Conservation (phyloP, 2,113 vertebrate genomes). For the Saccopteryx leptura region DNA sequence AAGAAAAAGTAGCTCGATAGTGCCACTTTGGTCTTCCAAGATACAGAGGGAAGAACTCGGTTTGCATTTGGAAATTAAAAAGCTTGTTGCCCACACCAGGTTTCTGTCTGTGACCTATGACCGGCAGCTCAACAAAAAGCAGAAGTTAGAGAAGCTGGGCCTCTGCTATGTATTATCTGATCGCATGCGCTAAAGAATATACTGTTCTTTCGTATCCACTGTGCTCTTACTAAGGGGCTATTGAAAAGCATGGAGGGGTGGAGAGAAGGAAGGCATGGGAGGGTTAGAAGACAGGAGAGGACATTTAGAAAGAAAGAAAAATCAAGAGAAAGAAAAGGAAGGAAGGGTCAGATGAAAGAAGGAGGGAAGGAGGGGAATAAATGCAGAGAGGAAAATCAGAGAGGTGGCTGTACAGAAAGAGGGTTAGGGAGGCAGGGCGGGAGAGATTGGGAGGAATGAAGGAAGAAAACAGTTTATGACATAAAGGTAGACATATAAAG, state of each 20-base stretch:
- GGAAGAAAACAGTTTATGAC: background rate
- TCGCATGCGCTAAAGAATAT: background rate
- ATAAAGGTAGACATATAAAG: fast-evolving
- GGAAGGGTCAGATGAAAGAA: fast-evolving
- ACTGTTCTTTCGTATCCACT: background rate
- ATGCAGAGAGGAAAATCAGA: background rate
- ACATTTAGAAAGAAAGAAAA: too few relatives aligned
- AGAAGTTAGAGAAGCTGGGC: fast-evolving
- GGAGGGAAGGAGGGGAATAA: too few relatives aligned
- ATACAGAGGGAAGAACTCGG: background rate
- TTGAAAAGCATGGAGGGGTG: too few relatives aligned
- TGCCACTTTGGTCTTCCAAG: background rate
- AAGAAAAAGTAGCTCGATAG: background rate
- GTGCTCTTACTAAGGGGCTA: background rate
- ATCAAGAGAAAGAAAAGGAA: background rate
- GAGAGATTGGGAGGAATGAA: background rate
- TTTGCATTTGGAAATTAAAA: background rate
- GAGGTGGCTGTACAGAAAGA: background rate
- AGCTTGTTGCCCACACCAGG: background rate
- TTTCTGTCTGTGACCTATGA: background rate
- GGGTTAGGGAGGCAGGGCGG: too few relatives aligned
- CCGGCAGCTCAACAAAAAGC: background rate
- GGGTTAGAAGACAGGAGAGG: background rate
- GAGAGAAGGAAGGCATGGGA: fast-evolving
- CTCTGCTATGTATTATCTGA: background rate